Evolutionary conservation across 2,113 vertebrate species (phyloP), one percentile per base, ranked within the genome.

Genomic region (Empidonax traillii): DNA sequence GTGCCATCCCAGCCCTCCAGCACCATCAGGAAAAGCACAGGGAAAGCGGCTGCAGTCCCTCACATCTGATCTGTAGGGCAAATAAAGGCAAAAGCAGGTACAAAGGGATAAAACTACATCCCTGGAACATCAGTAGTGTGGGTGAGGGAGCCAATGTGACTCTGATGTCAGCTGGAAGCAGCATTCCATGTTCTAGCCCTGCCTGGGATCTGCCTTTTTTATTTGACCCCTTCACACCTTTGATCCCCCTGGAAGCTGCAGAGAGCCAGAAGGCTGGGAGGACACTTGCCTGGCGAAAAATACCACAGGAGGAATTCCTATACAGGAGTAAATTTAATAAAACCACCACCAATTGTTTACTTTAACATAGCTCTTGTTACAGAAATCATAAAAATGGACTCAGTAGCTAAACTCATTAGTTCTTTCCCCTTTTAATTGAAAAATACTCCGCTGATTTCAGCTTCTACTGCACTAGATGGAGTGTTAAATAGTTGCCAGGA

Each of bases 341-440:
- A 98, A 98, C 97, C 96, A 97, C 97, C 97, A 98, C 97, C 98
- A 98, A 39, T 91, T 94, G 94, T 96, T 97, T 98, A 97, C 97
- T 98, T 98, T 97, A 98, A 98, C 97, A 97, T 97, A 98, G 98
- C 97, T 98, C 95, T 98, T 96, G 88, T 97, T 97, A 97, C 90
- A 97, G 97, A 98, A 97, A 96, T 97, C 95, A 96, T 97, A 97
- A 98, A 97, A 97, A 96, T 93, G 97, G 97, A 97, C 93, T 95
- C 97, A 95, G 95, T 89, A 97, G 90, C 97, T 98, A 98, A 90
- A 96, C 85, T 94, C 91, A 84, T 97, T 97, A 96, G 92, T 97
- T 97, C 89, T 96, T 97, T 92, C 91, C 94, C 93, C 96, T 97
- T 94, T 92, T 85, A 91, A 97, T 7, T 96, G 94, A 96, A 97